Evolutionary conservation across 2,888 invertebrate species (phyloP).

Genomic region (Dynastes hyllus): DNA sequence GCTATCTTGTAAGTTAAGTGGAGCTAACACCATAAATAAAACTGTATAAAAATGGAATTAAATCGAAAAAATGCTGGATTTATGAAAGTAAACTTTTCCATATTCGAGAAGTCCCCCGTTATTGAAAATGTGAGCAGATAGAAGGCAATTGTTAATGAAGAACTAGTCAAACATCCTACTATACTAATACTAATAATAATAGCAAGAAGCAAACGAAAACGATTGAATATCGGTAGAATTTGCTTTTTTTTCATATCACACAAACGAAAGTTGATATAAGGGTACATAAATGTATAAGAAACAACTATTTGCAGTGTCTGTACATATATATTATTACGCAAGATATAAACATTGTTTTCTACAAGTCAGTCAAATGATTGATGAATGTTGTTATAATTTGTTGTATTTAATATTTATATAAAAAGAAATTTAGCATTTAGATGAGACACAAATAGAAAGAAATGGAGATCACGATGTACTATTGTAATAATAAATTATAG

Average conservation of each 20-base stretch:
- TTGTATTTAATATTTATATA: conserved; percentile 46
- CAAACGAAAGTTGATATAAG: conserved; percentile 4
- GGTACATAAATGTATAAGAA: conserved; percentile 10
- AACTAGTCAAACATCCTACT: conserved; percentile 33
- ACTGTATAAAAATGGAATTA: too few relatives aligned
- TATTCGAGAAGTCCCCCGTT: conserved; percentile 23
- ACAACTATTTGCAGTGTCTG: conserved; percentile 2
- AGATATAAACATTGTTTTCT: conserved; percentile 30
- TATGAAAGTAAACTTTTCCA: conserved; percentile 20
- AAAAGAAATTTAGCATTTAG: conserved; percentile 15
- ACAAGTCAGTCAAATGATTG: conserved; percentile 25
- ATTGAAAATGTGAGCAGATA: conserved; percentile 15
- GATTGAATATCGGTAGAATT: conserved; percentile 11
- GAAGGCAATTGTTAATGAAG: conserved; percentile 19
- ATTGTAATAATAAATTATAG: conserved; percentile 31
- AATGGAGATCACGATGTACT: conserved; percentile 19
- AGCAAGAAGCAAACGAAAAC: background rate
- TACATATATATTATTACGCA: conserved; percentile 3
- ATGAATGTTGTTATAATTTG: conserved; percentile 36
- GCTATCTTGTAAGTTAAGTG: too few relatives aligned
- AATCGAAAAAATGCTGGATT: background rate
- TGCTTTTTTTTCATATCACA: conserved; percentile 32
- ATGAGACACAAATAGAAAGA: conserved; percentile 4
- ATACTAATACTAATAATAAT: conserved; percentile 3
- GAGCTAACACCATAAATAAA: too few relatives aligned